Conservation (phyloP, 2,797 vertebrate genomes). For the Rhadinocentrus ornatus region DNA sequence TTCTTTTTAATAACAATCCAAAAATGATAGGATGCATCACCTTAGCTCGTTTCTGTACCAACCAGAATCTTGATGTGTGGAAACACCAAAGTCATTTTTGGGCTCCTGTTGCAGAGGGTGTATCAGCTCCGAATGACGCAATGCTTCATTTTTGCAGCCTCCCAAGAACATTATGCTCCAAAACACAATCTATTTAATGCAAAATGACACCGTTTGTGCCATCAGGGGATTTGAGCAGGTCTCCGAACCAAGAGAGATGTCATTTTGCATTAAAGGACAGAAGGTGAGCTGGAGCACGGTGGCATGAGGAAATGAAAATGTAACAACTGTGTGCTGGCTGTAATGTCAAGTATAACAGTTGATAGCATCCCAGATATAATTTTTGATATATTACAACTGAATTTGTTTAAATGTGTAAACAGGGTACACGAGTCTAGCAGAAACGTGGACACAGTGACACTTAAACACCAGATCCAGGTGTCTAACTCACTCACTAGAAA, state of each 20-base stretch:
- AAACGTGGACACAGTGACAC: conserved; percentile 8
- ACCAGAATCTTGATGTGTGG: neutral
- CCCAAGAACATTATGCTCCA: conserved; percentile 73
- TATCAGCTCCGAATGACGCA: conserved; percentile 43
- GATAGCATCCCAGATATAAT: neutral
- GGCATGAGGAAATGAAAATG: conserved; percentile 38
- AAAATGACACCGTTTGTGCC: conserved; percentile 66
- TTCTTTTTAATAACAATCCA: neutral
- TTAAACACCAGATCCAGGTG: no score
- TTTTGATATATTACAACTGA: conserved; percentile 1
- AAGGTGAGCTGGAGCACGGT: conserved; percentile 55
- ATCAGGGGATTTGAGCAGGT: conserved; percentile 68
- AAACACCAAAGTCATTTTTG: conserved; percentile 13
- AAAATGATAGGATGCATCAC: neutral
- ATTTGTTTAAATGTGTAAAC: conserved; percentile 7
- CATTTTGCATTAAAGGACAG: conserved; percentile 64
- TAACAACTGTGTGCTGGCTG: neutral
- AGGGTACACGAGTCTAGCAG: neutral
- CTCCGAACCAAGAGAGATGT: conserved; percentile 61
- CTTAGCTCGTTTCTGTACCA: neutral
- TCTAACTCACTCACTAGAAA: no score
- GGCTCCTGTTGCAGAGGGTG: conserved; percentile 3
- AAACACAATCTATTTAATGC: conserved; percentile 73
- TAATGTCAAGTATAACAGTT: neutral
- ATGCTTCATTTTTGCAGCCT: conserved; percentile 51